These are phyloP conservation scores for Hassar affinis DNA, from an alignment of 2,113 vertebrate genomes.

Conservation along the genomic window DNA sequence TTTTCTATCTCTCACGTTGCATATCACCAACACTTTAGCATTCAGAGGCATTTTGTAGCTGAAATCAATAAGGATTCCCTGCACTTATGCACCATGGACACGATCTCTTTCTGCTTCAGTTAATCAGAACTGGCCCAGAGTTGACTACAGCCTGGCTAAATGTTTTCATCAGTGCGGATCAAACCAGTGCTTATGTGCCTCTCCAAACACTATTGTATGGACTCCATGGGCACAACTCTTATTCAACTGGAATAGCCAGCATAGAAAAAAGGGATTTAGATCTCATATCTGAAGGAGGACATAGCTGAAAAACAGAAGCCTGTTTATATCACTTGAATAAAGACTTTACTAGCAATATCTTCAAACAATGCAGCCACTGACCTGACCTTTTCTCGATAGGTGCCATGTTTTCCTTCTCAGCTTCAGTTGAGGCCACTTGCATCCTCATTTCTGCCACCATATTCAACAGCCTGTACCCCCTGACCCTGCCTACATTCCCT, in stretches of 20 bases:
- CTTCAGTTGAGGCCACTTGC: conserved; percentile 56
- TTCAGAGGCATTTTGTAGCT: conserved; percentile 38
- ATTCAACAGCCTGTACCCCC: conserved; percentile 58
- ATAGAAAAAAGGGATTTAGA: conserved; percentile 12
- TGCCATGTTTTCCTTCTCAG: conserved; percentile 62
- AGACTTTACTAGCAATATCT: background rate
- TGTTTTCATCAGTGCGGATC: conserved; percentile 48
- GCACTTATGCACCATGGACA: conserved; percentile 1
- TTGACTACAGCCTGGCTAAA: conserved; percentile 42
- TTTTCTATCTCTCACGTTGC: conserved; percentile 18
- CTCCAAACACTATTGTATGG: conserved; percentile 28
- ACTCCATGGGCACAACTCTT: conserved; percentile 18
- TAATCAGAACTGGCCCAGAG: conserved; percentile 43
- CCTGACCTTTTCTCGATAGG: conserved; percentile 42
- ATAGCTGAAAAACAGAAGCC: background rate
- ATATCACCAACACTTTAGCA: conserved; percentile 35
- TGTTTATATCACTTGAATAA: background rate
- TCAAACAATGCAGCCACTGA: background rate
- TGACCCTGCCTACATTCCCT: conserved; percentile 55
- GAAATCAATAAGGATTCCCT: conserved; percentile 52
- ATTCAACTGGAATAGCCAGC: background rate
- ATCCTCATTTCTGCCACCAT: conserved; percentile 44
- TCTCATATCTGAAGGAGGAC: background rate
- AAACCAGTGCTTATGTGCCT: conserved; percentile 40
- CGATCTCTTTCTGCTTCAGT: conserved; percentile 50